Base-by-base conservation (phyloP, 2,797 vertebrate species). In the Craterocephalus amniculus region DNA sequence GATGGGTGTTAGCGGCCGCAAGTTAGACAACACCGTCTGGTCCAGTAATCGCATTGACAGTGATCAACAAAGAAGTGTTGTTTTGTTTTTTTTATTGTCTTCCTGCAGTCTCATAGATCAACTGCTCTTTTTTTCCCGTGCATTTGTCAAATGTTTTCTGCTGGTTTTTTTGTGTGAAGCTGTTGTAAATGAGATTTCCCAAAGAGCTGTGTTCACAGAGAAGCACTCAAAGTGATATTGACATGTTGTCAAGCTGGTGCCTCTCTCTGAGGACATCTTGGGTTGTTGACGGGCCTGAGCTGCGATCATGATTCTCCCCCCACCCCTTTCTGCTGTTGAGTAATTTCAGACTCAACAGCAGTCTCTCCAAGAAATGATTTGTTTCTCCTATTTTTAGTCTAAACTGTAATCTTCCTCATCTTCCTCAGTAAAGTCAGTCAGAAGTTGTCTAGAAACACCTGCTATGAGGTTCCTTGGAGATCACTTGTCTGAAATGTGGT, bases 11-110 rank as follows among this genome's bases (percentile, higher is more conserved):
- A 75, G 84, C 88, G 83, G 86, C 88, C n/a, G 70, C 88, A 88
- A 91, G 85, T 92, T 90, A 90, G 89, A 94, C 89, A 86, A 89
- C 79, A 84, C 79, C 85, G 93, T 94, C 93, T 93, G 90, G 93
- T 93, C 92, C 88, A 87, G 92, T 94, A 91, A 93, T 89, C 60
- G 87, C 81, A 75, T 79, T 94, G 94, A 94, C 94, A 95, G 94
- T 95, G 94, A 95, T 94, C 92, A 93, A 92, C 94, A 95, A 95
- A 95, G 93, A 92, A 91, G 67, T 88, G 87, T 93, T 92, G 85
- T 92, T 90, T 92, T 78, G 69, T 58, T 52, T 45, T 58, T 61
- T 54, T 43, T 60, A 84, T 91, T 75, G 82, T 92, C 87, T 92
- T 91, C 84, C 77, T 80, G 69, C 77, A 87, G 92, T 92, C 92